These are phyloP conservation scores for Aphidius ervi DNA, from an alignment of 1,140 invertebrate genomes.

Conservation along the genomic window DNA sequence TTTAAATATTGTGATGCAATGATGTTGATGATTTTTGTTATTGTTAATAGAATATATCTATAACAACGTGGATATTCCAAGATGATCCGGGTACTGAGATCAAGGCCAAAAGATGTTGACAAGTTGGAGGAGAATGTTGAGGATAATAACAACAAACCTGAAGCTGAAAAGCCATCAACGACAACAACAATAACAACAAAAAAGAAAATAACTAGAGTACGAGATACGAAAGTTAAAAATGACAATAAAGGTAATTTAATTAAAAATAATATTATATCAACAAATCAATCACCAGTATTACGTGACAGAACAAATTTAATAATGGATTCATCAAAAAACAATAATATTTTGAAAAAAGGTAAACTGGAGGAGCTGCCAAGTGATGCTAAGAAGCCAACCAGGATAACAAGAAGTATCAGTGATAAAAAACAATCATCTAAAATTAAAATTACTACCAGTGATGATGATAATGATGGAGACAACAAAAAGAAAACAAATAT, in stretches of 20 bases:
- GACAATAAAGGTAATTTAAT: constrained; percentile 15
- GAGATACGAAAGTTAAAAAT: too few relatives aligned
- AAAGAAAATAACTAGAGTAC: too few relatives aligned
- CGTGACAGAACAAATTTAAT: constrained; percentile 29
- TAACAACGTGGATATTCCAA: too few relatives aligned
- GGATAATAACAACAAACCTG: too few relatives aligned
- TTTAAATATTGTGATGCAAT: too few relatives aligned
- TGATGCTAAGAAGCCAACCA: neutral
- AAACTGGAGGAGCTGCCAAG: constrained; percentile 1
- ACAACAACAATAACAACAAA: too few relatives aligned
- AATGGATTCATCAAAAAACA: constrained; percentile 19
- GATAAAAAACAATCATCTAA: constrained; percentile 13
- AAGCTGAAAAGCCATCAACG: too few relatives aligned
- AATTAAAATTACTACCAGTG: constrained; percentile 9
- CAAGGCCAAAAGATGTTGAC: too few relatives aligned
- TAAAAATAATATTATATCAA: constrained; percentile 1
- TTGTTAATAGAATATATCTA: too few relatives aligned
- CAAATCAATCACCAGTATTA: constrained; percentile 24
- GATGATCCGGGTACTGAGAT: too few relatives aligned
- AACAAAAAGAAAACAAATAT: neutral
- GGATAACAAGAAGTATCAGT: constrained; percentile 16
- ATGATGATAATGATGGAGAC: neutral
- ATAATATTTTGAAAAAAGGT: constrained; percentile 25
- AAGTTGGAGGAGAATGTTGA: too few relatives aligned
- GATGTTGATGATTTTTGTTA: too few relatives aligned